Percentiles rank a stretch among this genome's conserved stretches.
Evolutionary conservation across 2,888 invertebrate species (phyloP).

Genomic region (Andrena haemorrhoa): DNA sequence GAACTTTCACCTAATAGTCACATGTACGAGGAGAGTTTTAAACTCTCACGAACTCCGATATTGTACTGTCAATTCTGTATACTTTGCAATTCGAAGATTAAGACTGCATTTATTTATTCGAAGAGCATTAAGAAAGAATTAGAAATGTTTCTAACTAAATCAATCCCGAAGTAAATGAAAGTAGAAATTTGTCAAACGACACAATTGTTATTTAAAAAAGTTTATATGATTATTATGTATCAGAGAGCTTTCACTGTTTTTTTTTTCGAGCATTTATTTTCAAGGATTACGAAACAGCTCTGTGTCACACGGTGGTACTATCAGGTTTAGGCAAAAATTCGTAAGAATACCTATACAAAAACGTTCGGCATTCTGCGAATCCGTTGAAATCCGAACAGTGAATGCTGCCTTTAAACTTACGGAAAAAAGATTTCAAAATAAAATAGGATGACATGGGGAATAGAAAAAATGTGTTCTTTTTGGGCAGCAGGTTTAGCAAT

Average conservation of each 20-base stretch:
- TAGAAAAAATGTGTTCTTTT: background rate
- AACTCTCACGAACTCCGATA: no score
- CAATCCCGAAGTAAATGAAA: no score
- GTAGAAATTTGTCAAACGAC: no score
- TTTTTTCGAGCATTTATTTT: background rate
- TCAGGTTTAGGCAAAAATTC: conserved; percentile 7
- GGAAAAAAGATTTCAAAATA: background rate
- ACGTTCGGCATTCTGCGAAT: background rate
- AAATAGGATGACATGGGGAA: background rate
- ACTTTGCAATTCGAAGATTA: no score
- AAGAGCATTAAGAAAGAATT: no score
- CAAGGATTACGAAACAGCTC: background rate
- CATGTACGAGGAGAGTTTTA: no score
- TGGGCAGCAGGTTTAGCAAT: background rate
- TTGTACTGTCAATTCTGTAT: no score
- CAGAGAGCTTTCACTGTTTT: background rate
- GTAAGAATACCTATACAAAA: background rate
- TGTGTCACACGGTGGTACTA: background rate
- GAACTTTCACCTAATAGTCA: no score
- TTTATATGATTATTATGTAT: background rate
- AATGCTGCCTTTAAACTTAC: background rate
- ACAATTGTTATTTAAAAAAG: background rate
- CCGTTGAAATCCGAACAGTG: conserved; percentile 16
- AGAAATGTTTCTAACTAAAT: no score
- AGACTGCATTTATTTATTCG: no score